Conservation (phyloP, 2,888 invertebrate species). For the Rugalucina vietnamica region DNA sequence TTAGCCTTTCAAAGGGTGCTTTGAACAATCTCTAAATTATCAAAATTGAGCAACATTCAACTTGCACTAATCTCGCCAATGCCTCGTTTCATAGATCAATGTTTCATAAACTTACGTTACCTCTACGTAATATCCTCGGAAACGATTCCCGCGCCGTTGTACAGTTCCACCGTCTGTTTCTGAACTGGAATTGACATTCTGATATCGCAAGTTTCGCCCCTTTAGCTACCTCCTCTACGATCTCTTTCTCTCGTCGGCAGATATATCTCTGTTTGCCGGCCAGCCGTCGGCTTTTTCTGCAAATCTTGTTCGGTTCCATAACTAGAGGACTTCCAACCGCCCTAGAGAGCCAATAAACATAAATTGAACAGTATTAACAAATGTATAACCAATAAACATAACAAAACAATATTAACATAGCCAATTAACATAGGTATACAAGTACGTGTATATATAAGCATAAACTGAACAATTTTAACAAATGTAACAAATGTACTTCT, state of each 20-base stretch:
- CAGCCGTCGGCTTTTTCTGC: slow-evolving; percentile 92
- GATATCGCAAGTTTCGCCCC: slow-evolving; percentile 89
- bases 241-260: slow-evolving; percentile 92
- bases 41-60: no score
- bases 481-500: no score
- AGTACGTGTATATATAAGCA: no score
- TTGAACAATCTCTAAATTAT: no score
- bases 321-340: slow-evolving; percentile 90
- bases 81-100: no score
- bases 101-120: no score
- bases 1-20: no score
- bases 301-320: slow-evolving; percentile 94
- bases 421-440: no score
- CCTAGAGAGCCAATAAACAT: slow-evolving; percentile 75
- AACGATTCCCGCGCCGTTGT: slow-evolving; percentile 91
- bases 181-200: slow-evolving; percentile 95
- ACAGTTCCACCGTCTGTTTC: slow-evolving; percentile 93
- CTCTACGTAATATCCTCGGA: slow-evolving; percentile 93
- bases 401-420: slow-evolving; percentile 30
- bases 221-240: slow-evolving; percentile 92
- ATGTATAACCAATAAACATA: not conserved
- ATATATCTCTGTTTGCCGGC: slow-evolving; percentile 87
- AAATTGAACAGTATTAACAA: slow-evolving; percentile 6
- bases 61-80: no score
- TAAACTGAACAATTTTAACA: no score